These are phyloP conservation scores for Dicyrtoma fusca DNA, from an alignment of 2,888 invertebrate genomes.

Conservation along the genomic window DNA sequence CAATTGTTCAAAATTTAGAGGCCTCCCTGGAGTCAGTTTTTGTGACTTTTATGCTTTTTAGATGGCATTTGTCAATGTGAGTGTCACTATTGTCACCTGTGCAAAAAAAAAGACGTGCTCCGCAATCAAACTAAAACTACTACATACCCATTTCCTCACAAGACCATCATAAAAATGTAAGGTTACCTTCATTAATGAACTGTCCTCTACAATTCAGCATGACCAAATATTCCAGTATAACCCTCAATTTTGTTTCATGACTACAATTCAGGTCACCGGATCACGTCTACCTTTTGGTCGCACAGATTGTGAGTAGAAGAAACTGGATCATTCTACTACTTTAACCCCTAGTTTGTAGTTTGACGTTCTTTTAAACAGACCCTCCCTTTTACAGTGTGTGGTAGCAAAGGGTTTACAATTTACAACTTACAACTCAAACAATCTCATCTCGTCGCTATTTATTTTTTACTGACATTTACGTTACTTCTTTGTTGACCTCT, in stretches of 20 bases:
- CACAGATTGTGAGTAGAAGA: conserved; percentile 9
- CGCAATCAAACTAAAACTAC: not conserved
- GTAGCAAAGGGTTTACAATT: no score
- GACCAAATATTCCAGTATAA: conserved; percentile 14
- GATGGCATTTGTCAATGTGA: conserved; percentile 14
- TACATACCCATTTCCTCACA: not conserved
- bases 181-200: conserved; percentile 15
- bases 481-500: no score
- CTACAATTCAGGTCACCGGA: conserved; percentile 24
- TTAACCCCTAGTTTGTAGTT: no score
- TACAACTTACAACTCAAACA: no score
- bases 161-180: conserved; percentile 9
- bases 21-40: conserved; percentile 27
- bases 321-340: no score
- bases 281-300: not conserved
- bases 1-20: conserved; percentile 13
- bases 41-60: conserved; percentile 27
- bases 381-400: no score
- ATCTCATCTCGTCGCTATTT: no score
- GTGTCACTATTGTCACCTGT: conserved; percentile 15
- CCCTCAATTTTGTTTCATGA: conserved; percentile 21
- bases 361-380: no score
- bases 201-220: not conserved
- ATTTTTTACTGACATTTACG: no score
- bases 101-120: conserved; percentile 27